phyloP scores from a whole-genome alignment of 2,797 vertebrate species.

The Sebastolobus alascanus region DNA sequence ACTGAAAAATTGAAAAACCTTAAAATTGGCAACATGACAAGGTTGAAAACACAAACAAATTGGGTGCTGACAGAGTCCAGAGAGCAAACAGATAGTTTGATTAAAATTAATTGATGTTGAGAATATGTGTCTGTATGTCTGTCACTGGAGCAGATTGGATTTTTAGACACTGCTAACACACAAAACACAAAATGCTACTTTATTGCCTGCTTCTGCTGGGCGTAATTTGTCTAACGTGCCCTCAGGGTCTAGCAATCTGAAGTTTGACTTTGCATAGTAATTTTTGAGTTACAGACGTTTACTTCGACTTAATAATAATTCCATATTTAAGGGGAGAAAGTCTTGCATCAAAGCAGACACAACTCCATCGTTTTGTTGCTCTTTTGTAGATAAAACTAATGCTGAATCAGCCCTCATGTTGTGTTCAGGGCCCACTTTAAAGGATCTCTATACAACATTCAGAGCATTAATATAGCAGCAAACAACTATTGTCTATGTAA shows the following conservation, averaged over 20 bases:
- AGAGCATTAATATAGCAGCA: fast-evolving
- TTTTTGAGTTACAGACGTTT: neutral
- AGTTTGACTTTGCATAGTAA: conserved; percentile 3
- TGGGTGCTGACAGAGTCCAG: conserved; percentile 47
- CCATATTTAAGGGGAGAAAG: neutral
- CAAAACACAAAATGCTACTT: conserved; percentile 16
- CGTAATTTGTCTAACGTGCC: conserved; percentile 12
- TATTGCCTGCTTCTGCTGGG: conserved; percentile 16
- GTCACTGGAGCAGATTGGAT: conserved; percentile 22
- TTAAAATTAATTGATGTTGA: conserved; percentile 53
- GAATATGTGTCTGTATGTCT: conserved; percentile 18
- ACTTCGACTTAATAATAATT: neutral
- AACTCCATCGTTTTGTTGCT: neutral
- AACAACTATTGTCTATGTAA: too few species aligned
- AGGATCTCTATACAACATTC: too few species aligned
- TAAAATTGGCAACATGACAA: conserved; percentile 53
- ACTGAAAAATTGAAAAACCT: conserved; percentile 74
- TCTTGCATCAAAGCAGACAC: neutral
- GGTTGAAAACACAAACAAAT: conserved; percentile 75
- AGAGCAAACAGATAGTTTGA: conserved; percentile 60
- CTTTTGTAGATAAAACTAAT: neutral
- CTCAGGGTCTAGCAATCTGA: neutral
- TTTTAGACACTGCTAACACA: conserved; percentile 23
- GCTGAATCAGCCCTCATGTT: neutral
- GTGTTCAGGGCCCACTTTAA: neutral